Base-by-base conservation (phyloP, 2,113 vertebrate genomes). In the Nibea albiflora region DNA sequence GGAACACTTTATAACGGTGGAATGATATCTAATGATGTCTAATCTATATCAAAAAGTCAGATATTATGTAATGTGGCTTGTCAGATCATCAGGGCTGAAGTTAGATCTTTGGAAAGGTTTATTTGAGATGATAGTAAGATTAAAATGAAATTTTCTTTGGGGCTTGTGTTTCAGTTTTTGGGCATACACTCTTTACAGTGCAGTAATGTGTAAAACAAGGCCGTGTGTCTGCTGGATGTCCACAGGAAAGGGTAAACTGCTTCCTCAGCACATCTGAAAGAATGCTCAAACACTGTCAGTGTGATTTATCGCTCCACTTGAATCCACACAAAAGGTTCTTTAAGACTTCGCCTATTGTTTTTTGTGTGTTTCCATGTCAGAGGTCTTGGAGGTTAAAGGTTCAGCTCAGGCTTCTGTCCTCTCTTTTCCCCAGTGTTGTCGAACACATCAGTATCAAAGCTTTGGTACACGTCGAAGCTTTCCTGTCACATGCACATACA, bases 281-380 rank as follows among this genome's bases (percentile, higher is more conserved):
- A 81, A 69, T 20, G 47, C 11, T 49, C n/a, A 49, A 82, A 82
- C 66, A 65, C 42, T 22, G 52, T 83, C 52, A 52, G 60, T 0
- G 1, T 24, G 49, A 81, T 47, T 62, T 46, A 74, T 68, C 47
- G 24, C 46, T 58, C 39, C 52, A 49, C 77, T 39, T 39, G 8
- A 49, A 57, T 8, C 58, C 35, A 17, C 35, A 31, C 58, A 64
- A 56, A 56, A 49, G 35, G 28, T 16, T 35, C 35, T 62, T 42
- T 28, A 11, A 56, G 39, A 31, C 50, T 19, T 10, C 56, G 5
- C 20, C 24, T 11, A 5, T 35, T 42, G 28, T 47, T 28, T 24
- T 57, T 1, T 8, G 44, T 64, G n/a, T 46, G 52, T 31, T 9
- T 26, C 11, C 60, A 62, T 73, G 50, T 83, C 15, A 16, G 58